Conservation (phyloP, 2,113 vertebrate species). For the Heteronetta atricapilla region DNA sequence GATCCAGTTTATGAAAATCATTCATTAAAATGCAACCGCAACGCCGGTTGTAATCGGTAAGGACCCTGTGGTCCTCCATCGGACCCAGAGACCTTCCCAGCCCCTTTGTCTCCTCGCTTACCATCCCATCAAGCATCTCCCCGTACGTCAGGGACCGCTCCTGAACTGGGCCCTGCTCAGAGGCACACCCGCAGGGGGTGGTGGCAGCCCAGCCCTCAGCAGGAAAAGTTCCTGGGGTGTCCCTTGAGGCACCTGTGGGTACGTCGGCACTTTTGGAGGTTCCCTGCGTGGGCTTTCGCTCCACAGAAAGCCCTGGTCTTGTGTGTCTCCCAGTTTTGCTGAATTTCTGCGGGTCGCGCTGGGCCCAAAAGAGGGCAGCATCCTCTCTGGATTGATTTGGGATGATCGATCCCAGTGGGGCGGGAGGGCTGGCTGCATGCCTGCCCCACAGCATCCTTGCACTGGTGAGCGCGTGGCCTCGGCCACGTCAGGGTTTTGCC, state of each 20-base stretch:
- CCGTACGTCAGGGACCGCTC: neutral
- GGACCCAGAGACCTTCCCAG: neutral
- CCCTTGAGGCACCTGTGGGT: neutral
- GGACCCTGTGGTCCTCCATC: neutral
- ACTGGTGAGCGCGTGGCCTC: fast-evolving
- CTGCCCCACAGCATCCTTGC: neutral
- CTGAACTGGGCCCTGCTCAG: neutral
- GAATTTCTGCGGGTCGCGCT: neutral
- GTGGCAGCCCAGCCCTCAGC: neutral
- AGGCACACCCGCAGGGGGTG: neutral
- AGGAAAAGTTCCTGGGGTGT: neutral
- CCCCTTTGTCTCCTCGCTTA: neutral
- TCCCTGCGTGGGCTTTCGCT: fast-evolving
- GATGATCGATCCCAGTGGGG: neutral
- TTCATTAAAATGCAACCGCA: neutral
- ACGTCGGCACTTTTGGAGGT: neutral
- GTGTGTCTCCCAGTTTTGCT: neutral
- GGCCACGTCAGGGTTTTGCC: neutral
- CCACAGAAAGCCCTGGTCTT: neutral
- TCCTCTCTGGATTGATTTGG: neutral
- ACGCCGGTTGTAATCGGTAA: neutral
- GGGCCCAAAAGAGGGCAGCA: conserved; percentile 59
- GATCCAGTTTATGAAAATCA: neutral
- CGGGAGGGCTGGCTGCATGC: fast-evolving
- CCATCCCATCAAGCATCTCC: neutral